These are phyloP conservation scores for Anser brachyrhynchus DNA, from an alignment of 2,113 vertebrate genomes.

Conservation along the genomic window DNA sequence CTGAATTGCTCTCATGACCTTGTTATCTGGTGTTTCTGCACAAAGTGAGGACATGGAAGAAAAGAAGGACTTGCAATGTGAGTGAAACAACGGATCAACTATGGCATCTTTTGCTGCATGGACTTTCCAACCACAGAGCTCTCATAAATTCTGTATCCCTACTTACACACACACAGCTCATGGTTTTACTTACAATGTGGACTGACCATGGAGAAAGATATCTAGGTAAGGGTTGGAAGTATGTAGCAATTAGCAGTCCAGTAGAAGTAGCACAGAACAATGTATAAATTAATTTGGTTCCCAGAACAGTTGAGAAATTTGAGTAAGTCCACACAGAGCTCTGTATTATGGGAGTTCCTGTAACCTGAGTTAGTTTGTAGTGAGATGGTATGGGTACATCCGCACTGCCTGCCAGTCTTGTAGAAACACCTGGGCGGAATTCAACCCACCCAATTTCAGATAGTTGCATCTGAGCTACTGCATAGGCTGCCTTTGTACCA, in stretches of 20 bases:
- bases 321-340: background rate
- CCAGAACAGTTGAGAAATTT: background rate
- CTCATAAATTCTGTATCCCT: background rate
- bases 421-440: background rate
- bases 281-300: background rate
- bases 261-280: background rate
- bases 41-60: background rate
- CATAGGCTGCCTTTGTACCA: background rate
- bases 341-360: background rate
- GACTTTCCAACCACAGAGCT: background rate
- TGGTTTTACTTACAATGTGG: background rate
- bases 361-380: background rate
- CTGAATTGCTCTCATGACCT: conserved; percentile 12
- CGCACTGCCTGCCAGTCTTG: background rate
- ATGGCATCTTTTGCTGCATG: background rate
- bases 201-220: background rate
- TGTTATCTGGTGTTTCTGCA: background rate
- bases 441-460: background rate
- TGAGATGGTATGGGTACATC: background rate
- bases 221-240: background rate
- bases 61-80: background rate
- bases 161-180: background rate
- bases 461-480: background rate
- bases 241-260: background rate
- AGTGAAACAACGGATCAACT: background rate